phyloP scores from a whole-genome alignment of 92 coral and sea anemone species.

The Heteractis magnifica region DNA sequence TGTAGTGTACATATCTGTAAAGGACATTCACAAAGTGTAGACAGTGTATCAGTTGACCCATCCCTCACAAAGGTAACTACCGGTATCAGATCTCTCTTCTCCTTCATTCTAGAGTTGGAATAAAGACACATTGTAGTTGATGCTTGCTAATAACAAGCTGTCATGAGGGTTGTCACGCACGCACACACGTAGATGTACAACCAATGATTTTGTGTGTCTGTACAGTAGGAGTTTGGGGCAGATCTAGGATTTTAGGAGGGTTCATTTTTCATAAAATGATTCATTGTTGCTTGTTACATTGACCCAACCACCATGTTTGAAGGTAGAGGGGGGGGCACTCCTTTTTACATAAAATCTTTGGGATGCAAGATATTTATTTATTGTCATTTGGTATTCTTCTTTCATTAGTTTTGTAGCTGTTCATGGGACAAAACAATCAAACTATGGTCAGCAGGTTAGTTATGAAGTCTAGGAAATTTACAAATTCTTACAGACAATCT shows the following conservation, averaged over 20 bases:
- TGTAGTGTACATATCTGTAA: conserved; percentile 85
- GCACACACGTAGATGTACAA: too few species aligned
- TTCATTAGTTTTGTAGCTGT: conserved; percentile 87
- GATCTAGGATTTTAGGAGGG: too few species aligned
- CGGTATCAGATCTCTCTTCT: conserved; percentile 1
- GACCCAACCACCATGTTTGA: too few species aligned
- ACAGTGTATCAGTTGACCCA: conserved; percentile 77
- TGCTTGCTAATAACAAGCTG: too few species aligned
- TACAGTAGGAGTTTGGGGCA: too few species aligned
- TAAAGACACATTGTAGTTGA: not conserved
- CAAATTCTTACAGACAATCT: not conserved
- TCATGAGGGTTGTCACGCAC: too few species aligned
- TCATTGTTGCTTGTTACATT: too few species aligned
- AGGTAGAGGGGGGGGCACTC: too few species aligned
- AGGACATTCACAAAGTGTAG: conserved; percentile 98
- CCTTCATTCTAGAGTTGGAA: not conserved
- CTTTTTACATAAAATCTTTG: not conserved
- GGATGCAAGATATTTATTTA: not conserved
- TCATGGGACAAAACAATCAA: conserved; percentile 98
- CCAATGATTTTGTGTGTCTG: too few species aligned
- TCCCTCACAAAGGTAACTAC: conserved; percentile 71
- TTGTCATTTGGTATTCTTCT: not conserved
- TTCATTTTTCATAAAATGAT: too few species aligned
- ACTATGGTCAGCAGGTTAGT: conserved; percentile 96
- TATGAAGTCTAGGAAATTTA: not conserved